phyloP scores from a whole-genome alignment of 2,888 invertebrate genomes.

The Griposia aprilina region DNA sequence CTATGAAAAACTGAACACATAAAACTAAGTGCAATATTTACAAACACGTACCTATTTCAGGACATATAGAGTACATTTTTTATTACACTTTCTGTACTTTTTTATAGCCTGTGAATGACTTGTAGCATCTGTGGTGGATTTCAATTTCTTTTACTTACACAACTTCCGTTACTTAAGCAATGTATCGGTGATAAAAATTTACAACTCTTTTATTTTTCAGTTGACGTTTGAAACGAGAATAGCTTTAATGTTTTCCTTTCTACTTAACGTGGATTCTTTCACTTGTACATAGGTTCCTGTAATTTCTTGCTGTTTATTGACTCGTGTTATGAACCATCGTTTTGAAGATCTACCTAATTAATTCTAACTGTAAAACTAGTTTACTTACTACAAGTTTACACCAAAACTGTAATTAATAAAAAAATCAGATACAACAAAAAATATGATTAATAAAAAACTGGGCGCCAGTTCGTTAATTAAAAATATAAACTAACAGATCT shows the following conservation, averaged over 20 bases:
- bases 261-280: background rate
- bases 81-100: constrained; percentile 84
- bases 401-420: constrained; percentile 9
- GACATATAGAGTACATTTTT: constrained; percentile 77
- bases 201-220: constrained; percentile 78
- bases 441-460: constrained; percentile 28
- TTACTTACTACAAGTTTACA: background rate
- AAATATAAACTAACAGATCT: constrained; percentile 37
- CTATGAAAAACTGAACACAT: constrained; percentile 47
- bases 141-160: constrained; percentile 86
- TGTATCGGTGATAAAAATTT: constrained; percentile 86
- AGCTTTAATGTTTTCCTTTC: constrained; percentile 42
- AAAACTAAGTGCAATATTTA: constrained; percentile 64
- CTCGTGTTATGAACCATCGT: background rate
- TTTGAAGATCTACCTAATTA: background rate
- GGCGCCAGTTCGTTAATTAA: constrained; percentile 37
- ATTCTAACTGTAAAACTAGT: background rate
- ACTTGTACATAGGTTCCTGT: background rate
- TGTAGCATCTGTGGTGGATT: constrained; percentile 87
- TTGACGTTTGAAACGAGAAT: constrained; percentile 72
- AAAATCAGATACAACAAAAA: constrained; percentile 17
- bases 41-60: constrained; percentile 77
- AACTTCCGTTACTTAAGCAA: constrained; percentile 84
- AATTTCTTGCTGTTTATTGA: background rate
- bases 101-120: constrained; percentile 87